These are phyloP conservation scores for Pionites leucogaster DNA, from an alignment of 2,113 vertebrate species.

Conservation along the genomic window DNA sequence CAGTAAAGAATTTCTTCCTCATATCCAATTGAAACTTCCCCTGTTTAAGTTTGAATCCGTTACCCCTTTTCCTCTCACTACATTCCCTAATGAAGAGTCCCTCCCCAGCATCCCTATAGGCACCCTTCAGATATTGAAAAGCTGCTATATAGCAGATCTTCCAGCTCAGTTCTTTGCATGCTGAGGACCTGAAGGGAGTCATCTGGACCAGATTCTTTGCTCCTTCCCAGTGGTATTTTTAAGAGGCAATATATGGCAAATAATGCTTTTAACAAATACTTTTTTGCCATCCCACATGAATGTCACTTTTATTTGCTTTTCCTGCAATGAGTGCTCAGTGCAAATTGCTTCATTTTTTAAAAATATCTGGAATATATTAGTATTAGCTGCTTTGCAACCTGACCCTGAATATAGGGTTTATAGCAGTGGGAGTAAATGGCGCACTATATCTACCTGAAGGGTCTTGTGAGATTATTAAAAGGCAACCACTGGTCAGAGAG, in stretches of 20 bases:
- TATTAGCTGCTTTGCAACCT: neutral
- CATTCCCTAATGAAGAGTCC: no score
- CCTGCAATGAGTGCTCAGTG: neutral
- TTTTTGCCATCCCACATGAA: neutral
- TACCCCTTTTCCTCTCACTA: no score
- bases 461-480: neutral
- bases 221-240: neutral
- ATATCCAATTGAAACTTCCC: no score
- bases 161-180: neutral
- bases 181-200: accelerated
- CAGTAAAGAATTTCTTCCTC: no score
- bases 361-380: neutral
- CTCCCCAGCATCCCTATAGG: no score
- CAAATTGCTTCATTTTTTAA: neutral
- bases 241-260: neutral
- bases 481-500: neutral
- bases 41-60: no score
- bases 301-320: neutral
- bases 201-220: neutral
- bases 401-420: neutral
- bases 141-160: neutral
- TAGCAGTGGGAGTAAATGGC: neutral
- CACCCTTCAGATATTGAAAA: no score
- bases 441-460: neutral
- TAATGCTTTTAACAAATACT: neutral